phyloP scores from a whole-genome alignment of 2,113 vertebrate genomes.

The Misgurnus anguillicaudatus region DNA sequence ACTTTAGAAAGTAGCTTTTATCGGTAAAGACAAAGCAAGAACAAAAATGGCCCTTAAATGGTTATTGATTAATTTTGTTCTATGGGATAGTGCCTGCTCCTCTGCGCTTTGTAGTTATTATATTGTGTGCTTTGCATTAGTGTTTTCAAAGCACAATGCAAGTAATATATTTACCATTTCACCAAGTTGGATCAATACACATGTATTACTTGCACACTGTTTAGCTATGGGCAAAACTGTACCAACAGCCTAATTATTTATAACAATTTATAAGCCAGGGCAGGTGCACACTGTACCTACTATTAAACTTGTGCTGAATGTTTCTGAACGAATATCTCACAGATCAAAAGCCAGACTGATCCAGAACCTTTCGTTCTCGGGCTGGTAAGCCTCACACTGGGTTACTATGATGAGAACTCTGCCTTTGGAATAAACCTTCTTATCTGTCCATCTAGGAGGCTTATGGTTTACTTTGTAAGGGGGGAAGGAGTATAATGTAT shows the following conservation, averaged over 20 bases:
- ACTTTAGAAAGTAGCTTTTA: neutral
- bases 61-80: conserved; percentile 47
- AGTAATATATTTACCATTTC: conserved; percentile 13
- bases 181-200: neutral
- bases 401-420: conserved; percentile 7
- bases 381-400: conserved; percentile 2
- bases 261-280: neutral
- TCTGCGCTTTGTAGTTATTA: conserved; percentile 44
- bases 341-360: neutral
- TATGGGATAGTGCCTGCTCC: conserved; percentile 18
- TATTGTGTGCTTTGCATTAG: conserved; percentile 34
- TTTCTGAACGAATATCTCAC: conserved; percentile 2
- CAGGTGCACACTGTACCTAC: neutral
- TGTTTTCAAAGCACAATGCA: conserved; percentile 19
- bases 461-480: neutral
- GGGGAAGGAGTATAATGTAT: too few species aligned
- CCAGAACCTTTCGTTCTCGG: neutral
- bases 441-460: neutral
- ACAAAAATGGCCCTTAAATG: conserved; percentile 36
- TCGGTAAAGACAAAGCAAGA: conserved; percentile 26
- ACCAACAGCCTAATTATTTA: neutral
- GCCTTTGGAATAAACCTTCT: neutral
- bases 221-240: neutral
- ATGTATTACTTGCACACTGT: neutral
- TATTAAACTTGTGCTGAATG: neutral